Conservation (phyloP, 2,888 invertebrate genomes). For the Mechanitis messenoides region DNA sequence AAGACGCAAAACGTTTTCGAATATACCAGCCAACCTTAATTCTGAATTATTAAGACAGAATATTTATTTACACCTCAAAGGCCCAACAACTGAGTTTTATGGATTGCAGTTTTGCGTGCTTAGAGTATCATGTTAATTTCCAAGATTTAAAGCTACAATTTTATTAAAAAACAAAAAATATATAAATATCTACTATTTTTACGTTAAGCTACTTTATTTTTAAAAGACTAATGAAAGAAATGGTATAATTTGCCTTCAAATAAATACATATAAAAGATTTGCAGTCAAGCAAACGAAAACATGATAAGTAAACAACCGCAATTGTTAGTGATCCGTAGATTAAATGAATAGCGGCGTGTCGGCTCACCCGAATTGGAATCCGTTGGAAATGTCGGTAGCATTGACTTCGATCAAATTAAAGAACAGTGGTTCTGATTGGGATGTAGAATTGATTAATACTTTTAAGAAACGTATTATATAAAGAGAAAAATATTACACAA, state of each 20-base stretch:
- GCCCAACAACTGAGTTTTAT: constrained; percentile 54
- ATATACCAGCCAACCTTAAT: constrained; percentile 33
- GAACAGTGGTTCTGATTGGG: constrained; percentile 13
- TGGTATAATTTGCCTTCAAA: neutral
- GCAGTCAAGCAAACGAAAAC: neutral
- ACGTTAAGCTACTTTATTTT: too few relatives aligned
- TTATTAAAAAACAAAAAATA: neutral
- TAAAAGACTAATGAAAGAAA: too few relatives aligned
- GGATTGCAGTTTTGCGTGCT: constrained; percentile 62
- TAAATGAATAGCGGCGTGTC: constrained; percentile 16
- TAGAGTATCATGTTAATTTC: constrained; percentile 35
- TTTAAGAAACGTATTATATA: too few relatives aligned
- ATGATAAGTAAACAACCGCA: constrained; percentile 10
- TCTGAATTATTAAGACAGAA: constrained; percentile 48
- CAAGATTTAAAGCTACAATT: constrained; percentile 43
- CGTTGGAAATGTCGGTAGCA: constrained; percentile 16
- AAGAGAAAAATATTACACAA: too few relatives aligned
- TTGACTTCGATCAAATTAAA: constrained; percentile 17
- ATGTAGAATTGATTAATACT: neutral
- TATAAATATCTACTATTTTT: too few relatives aligned
- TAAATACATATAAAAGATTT: neutral
- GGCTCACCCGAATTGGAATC: constrained; percentile 11
- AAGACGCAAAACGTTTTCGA: constrained; percentile 15
- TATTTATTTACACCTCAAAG: constrained; percentile 54
- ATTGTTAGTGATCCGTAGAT: constrained; percentile 14